Conservation (phyloP, 2,888 invertebrate genomes). For the Folsomia candida region DNA sequence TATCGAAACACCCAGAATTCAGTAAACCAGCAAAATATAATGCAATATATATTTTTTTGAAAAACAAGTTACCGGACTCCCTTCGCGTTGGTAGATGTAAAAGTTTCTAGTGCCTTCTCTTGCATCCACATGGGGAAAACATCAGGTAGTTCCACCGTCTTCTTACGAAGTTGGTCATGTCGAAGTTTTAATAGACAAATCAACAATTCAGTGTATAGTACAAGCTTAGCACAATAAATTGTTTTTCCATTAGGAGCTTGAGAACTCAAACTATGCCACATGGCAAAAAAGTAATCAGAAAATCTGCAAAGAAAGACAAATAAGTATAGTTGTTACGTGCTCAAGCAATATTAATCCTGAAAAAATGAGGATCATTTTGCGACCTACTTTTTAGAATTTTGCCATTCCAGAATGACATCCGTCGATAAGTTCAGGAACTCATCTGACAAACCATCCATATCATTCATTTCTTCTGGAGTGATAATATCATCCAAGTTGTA, state of each 20-base stretch:
- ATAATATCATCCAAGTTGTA: constrained; percentile 38
- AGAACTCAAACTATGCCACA: constrained; percentile 22
- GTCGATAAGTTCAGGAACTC: constrained; percentile 22
- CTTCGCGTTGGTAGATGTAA: constrained; percentile 39
- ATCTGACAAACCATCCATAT: constrained; percentile 30
- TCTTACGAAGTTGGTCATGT: constrained; percentile 27
- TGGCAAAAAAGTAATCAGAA: constrained; percentile 42
- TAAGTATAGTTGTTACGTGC: too few relatives aligned
- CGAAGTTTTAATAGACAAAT: constrained; percentile 37
- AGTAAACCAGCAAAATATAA: too few relatives aligned
- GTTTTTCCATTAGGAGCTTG: constrained; percentile 19
- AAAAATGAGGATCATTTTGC: too few relatives aligned
- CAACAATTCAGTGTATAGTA: constrained; percentile 41
- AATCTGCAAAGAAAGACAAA: too few relatives aligned
- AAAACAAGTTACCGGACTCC: constrained; percentile 38
- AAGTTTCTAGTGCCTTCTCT: constrained; percentile 39
- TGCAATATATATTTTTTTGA: too few relatives aligned
- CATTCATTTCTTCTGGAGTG: constrained; percentile 30
- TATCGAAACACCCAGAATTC: constrained; percentile 2
- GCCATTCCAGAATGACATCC: constrained; percentile 26
- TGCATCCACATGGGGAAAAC: constrained; percentile 39
- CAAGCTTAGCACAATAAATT: constrained; percentile 29
- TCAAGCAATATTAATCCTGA: neutral
- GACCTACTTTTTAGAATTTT: constrained; percentile 28
- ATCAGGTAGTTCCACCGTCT: constrained; percentile 23